Evolutionary conservation across 2,797 vertebrate genomes (phyloP), one percentile per base, ranked within the genome.

Genomic region (Lithobates pipiens): DNA sequence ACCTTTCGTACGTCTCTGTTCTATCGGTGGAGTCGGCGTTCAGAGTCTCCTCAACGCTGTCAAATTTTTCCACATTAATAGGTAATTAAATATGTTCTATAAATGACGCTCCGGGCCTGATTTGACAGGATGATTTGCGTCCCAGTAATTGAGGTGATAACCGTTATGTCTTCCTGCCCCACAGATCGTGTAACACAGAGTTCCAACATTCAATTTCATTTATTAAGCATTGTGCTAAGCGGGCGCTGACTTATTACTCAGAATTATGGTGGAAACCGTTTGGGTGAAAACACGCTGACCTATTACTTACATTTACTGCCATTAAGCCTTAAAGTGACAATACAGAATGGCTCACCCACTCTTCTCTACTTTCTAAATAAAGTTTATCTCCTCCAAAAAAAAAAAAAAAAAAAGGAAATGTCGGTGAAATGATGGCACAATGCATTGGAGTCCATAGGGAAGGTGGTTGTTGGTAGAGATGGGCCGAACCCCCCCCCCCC

Each of bases 71-170:
- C 16, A 70, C 29, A 84, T 77, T 63, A 84, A 84, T 54, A n/a
- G 67, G 46, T 65, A 63, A 77, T 77, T 84, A 77, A 21, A 21
- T 16, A 21, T 36, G 16, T 27, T 27, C 50, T 34, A 78, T 23
- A 36, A 23, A 79, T 42, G 27, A 18, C 27, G 36, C 54, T 34
- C 16, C 44, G 27, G 25, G n/a, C 21, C 54, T 65, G 69, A 42
- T 71, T 72, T 85, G 83, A 85, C 76, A 79, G 77, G 69, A 72
- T 73, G 83, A 85, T 72, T 79, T 78, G 50, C 16, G 57, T 44
- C 76, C 27, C 67, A 16, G 25, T 85, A 85, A 85, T 85, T 73
- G 57, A 78, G 72, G 34, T 85, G 83, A 79, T 79, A 67, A 79
- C 68, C 73, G 27, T 79, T 67, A 79, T 54, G 63, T 79, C 68